Evolutionary conservation across 2,888 invertebrate species (phyloP).

Genomic region (Calameuta idolon): DNA sequence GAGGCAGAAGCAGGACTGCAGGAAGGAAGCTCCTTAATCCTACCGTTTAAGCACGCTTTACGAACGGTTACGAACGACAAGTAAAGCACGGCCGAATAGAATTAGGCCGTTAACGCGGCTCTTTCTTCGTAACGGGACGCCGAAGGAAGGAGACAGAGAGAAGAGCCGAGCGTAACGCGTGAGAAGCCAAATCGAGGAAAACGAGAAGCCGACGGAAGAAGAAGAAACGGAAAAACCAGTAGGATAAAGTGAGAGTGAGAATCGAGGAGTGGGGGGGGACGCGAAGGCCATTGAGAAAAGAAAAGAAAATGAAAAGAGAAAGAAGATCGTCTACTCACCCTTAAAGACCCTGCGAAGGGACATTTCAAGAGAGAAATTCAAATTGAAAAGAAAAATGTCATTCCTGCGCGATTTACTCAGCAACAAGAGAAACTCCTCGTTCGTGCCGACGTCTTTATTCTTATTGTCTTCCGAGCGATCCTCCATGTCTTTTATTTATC

Average conservation of each 20-base stretch:
- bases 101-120: neutral
- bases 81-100: neutral
- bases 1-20: neutral
- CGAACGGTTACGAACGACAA: neutral
- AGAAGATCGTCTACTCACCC: slow-evolving; percentile 38
- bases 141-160: neutral
- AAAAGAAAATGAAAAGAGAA: neutral
- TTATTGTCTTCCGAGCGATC: neutral
- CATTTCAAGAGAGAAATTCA: slow-evolving; percentile 42
- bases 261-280: neutral
- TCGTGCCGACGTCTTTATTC: neutral
- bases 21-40: neutral
- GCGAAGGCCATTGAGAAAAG: neutral
- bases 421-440: slow-evolving; percentile 35
- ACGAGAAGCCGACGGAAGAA: neutral
- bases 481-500: neutral
- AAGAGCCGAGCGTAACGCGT: neutral
- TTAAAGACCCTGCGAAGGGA: slow-evolving; percentile 44
- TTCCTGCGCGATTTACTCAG: slow-evolving; percentile 43
- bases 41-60: neutral
- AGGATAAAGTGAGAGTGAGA: neutral
- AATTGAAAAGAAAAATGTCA: slow-evolving; percentile 42
- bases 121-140: neutral
- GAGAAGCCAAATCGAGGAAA: neutral
- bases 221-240: neutral